Base-by-base conservation (phyloP, 2,888 invertebrate genomes). In the Drosophila yooni region DNA sequence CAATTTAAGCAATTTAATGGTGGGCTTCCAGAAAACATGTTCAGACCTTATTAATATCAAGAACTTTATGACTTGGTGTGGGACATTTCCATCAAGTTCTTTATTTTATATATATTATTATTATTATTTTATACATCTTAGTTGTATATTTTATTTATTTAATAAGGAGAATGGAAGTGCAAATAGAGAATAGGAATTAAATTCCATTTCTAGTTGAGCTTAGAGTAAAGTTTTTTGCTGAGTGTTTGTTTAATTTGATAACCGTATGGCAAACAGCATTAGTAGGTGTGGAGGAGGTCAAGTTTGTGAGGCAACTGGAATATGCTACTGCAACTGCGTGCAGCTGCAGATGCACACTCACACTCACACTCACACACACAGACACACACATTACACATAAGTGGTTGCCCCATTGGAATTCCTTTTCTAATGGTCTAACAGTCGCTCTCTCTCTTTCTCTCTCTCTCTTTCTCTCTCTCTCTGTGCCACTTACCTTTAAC, bases 401-500 rank as follows among this genome's bases (percentile, higher is more conserved):
- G 50, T 60, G 60, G 27, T 25, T 34, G 48, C 29, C 38, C 11
- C 21, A 25, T 36, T 46, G 11, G n/a, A 21, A 34, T 34, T 21
- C 36, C 36, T 4, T 56, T n/a, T 56, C 56, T 27, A 56, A 56
- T 38, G 56, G 56, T 56, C 56, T 8, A 27, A 18, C 54, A 11
- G 6, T 15, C 10, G 1, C 27, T 25, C 34, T 18, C 25, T 27
- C n/a, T 18, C 15, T 15, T n/a, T n/a, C 2, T 53, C 53, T 10
- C 13, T 21, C 2, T 8, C 13, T 15, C 13, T 21, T 31, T 91
- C 91, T 91, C 11, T 2, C 11, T 25, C 11, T 2, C 3, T 34
- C 0, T 18, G 18, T 50, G 50, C 18, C 38, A 91, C 92, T 92
- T 88, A 95, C 95, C 94, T 97, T 96, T 51, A 97, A 94, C 15